These are phyloP conservation scores for Drosophila infuscata DNA, from an alignment of 2,888 invertebrate genomes.

Conservation along the genomic window DNA sequence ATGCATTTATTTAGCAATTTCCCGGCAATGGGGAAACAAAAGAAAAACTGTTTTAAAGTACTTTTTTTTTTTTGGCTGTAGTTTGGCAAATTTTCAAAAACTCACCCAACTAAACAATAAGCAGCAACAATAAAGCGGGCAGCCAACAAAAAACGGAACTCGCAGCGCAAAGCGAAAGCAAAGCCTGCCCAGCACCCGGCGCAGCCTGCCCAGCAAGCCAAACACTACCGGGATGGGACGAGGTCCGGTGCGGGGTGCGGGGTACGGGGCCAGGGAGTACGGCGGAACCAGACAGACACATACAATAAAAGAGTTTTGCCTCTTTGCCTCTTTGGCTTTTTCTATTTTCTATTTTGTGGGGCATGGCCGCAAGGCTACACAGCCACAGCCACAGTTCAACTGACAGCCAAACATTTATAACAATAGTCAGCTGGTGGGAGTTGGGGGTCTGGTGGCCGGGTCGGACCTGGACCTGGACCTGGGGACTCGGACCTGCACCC, in stretches of 20 bases:
- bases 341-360: conserved; percentile 32
- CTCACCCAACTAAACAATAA: conserved; percentile 59
- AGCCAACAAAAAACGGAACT: conserved; percentile 49
- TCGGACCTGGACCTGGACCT: conserved; percentile 14
- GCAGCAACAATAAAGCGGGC: conserved; percentile 34
- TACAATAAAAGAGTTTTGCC: conserved; percentile 39
- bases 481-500: conserved; percentile 7
- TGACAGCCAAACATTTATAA: conserved; percentile 74
- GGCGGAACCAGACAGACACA: conserved; percentile 32
- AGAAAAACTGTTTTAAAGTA: conserved; percentile 54
- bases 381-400: conserved; percentile 54
- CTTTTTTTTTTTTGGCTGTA: conserved; percentile 1
- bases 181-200: conserved; percentile 40
- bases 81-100: conserved; percentile 74
- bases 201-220: conserved; percentile 37
- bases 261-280: conserved; percentile 9
- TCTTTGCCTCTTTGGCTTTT: conserved; percentile 2
- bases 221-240: background rate
- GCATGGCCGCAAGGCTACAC: conserved; percentile 64
- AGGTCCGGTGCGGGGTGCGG: conserved; percentile 21
- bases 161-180: conserved; percentile 51
- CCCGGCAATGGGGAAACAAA: conserved; percentile 44
- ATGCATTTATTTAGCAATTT: conserved; percentile 80
- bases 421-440: conserved; percentile 54
- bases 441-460: background rate